These are phyloP conservation scores for Indicator maculatus DNA, from an alignment of 2,113 vertebrate species.

Conservation along the genomic window DNA sequence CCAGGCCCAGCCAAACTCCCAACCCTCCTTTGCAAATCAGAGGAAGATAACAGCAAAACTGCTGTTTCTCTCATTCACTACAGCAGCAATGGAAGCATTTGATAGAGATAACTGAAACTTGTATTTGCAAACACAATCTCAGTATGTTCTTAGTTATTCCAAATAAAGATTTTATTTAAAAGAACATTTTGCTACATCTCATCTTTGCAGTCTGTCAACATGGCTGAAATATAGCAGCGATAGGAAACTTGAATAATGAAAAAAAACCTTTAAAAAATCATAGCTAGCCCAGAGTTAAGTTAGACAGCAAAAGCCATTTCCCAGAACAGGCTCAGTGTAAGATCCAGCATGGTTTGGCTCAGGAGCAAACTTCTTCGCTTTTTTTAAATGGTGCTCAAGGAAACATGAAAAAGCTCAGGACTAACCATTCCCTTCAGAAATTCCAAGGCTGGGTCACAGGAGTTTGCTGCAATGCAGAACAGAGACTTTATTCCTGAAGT, in stretches of 20 bases:
- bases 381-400: not conserved
- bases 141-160: not conserved
- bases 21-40: not conserved
- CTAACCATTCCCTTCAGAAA: not conserved
- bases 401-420: not conserved
- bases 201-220: not conserved
- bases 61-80: not conserved
- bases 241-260: not conserved
- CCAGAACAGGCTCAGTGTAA: not conserved
- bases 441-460: not conserved
- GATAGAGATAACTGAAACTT: not conserved
- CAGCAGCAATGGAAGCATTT: not conserved
- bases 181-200: not conserved
- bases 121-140: not conserved
- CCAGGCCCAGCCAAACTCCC: not conserved
- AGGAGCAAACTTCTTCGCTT: not conserved
- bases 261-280: not conserved
- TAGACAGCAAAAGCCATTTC: not conserved
- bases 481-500: conserved; percentile 38
- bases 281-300: not conserved
- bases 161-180: conserved; percentile 24
- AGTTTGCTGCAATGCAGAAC: conserved; percentile 39
- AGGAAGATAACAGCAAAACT: not conserved
- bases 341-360: not conserved
- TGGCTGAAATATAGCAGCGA: not conserved